phyloP scores from a whole-genome alignment of 2,888 invertebrate genomes.

The Eupithecia abbreviata region DNA sequence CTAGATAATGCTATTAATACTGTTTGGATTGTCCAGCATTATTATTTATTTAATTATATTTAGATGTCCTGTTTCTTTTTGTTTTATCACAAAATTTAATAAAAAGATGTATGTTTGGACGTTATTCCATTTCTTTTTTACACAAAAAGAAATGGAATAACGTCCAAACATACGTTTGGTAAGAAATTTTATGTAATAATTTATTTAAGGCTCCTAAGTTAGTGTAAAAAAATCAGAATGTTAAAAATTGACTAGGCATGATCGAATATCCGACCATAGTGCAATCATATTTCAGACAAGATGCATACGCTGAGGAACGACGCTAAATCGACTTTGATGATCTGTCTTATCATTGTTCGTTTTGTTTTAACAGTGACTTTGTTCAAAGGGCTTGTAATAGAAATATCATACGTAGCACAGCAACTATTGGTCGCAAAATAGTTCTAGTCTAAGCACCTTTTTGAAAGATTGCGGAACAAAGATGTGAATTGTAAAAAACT shows the following conservation, averaged over 20 bases:
- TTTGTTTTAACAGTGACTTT: background rate
- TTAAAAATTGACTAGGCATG: conserved; percentile 9
- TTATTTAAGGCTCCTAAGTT: conserved; percentile 29
- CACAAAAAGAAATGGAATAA: too few relatives aligned
- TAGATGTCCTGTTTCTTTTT: conserved; percentile 2
- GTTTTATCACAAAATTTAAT: conserved; percentile 12
- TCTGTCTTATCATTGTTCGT: background rate
- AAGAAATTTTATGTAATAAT: conserved; percentile 39
- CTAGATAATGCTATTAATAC: too few relatives aligned
- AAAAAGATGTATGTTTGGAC: conserved; percentile 49
- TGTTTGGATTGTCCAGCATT: too few relatives aligned
- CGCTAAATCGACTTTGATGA: background rate
- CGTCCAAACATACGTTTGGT: conserved; percentile 5
- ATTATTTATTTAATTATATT: too few relatives aligned
- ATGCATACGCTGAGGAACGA: background rate
- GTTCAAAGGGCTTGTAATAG: background rate
- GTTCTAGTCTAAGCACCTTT: conserved; percentile 15
- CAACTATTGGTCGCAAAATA: conserved; percentile 13
- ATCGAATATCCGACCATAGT: conserved; percentile 11
- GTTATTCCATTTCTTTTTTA: conserved; percentile 46
- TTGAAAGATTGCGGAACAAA: conserved; percentile 30
- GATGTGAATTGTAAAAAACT: conserved; percentile 26
- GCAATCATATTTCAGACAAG: background rate
- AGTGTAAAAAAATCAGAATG: conserved; percentile 20
- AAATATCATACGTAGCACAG: background rate